A percentile compares a stretch with the other conserved stretches of the same genome.
phyloP scores from a whole-genome alignment of 2,113 vertebrate species.

The Aptenodytes patagonicus region DNA sequence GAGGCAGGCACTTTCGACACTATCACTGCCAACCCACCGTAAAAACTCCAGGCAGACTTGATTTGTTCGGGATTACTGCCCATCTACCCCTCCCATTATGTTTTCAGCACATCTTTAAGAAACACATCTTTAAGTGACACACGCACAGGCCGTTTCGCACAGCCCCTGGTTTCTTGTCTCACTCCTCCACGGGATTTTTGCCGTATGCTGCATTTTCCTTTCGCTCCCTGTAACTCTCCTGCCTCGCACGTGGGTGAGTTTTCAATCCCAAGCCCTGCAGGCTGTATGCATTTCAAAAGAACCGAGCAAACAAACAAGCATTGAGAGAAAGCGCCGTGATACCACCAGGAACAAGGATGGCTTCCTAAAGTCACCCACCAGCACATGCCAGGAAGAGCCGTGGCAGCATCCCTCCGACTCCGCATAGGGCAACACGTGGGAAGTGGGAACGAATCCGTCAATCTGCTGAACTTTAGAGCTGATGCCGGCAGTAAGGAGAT shows the following conservation, averaged over 20 bases:
- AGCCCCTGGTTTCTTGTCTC: not conserved
- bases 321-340: not conserved
- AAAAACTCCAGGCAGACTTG: fast-evolving
- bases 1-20: not conserved
- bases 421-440: not conserved
- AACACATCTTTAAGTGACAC: not conserved
- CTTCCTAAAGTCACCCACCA: not conserved
- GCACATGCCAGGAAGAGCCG: not conserved
- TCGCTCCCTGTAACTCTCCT: not conserved
- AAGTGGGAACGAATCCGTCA: not conserved
- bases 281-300: not conserved
- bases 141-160: not conserved
- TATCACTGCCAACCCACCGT: fast-evolving
- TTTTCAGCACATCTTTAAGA: not conserved
- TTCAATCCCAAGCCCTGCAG: not conserved
- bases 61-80: not conserved
- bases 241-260: not conserved
- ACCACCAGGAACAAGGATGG: not conserved
- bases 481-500: not conserved
- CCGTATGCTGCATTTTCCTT: not conserved
- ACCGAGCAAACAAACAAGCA: not conserved
- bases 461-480: not conserved
- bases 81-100: fast-evolving
- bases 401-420: not conserved
- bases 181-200: not conserved